Evolutionary conservation across 2,888 invertebrate species (phyloP), one percentile per base, ranked within the genome.

Genomic region (Drosophila niveifrons): DNA sequence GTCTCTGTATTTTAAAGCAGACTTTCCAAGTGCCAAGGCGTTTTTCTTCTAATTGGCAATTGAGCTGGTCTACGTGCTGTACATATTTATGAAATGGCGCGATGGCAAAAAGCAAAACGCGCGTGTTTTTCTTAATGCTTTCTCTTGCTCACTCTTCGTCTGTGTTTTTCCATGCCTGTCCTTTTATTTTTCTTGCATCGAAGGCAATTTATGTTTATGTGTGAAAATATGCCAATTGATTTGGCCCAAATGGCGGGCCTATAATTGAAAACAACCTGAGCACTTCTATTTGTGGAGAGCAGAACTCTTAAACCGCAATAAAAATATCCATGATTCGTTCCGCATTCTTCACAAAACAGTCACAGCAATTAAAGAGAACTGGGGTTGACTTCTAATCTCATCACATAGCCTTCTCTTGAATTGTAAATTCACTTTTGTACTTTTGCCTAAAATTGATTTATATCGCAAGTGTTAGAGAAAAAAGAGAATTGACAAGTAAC

Each of bases 21-120:
- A 48, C 56, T 62, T 29, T 39, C 65, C 66, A 71, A 79, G 75
- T 67, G 78, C 66, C 79, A 58, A 50, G 69, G 68, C 80, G 69
- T 76, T 78, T 57, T 70, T 41, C 76, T 90, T 89, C 83, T 90
- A 90, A 90, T 90, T 90, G 90, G 89, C 89, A 88, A 90, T 90
- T 88, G 89, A 88, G 89, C 88, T 83, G 82, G 57, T 39, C 80
- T 81, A 90, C 89, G 89, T 90, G 89, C 68, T 56, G 59, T 47
- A 82, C 84, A 89, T 90, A 82, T 80, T 87, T 84, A 87, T 87
- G 83, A 75, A 78, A 72, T 61, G 65, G 51, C 56, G 18, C 23
- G 56, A 68, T 63, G 66, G 75, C 74, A 68, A 62, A 75, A 55
- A 68, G 56, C 71, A 61, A 57, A 68, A 55, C 66, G 61, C 72